Percentiles rank a stretch among this genome's conserved stretches.
Evolutionary conservation across 2,888 invertebrate species (phyloP).

Genomic region (Lamellibrachia columna): DNA sequence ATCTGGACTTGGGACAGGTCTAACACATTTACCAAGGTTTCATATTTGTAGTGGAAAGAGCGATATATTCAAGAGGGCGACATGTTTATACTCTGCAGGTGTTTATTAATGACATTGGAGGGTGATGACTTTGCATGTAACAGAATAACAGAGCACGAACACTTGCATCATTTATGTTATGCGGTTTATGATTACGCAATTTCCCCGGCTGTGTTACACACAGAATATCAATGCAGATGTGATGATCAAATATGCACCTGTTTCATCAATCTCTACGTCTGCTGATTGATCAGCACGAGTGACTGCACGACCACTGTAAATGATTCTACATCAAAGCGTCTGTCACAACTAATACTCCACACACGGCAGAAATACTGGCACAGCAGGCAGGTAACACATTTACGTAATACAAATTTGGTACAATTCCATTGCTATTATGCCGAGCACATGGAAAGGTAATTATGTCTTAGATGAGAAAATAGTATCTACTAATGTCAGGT

Average conservation of each 20-base stretch:
- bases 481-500: too few relatives aligned
- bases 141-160: not conserved
- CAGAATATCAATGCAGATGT: not conserved
- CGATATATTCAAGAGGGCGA: not conserved
- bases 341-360: too few relatives aligned
- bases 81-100: not conserved
- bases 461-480: too few relatives aligned
- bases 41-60: not conserved
- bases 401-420: too few relatives aligned
- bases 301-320: too few relatives aligned
- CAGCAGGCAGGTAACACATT: too few relatives aligned
- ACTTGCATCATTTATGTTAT: not conserved
- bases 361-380: too few relatives aligned
- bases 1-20: too few relatives aligned
- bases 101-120: not conserved
- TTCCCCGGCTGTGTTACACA: not conserved
- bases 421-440: too few relatives aligned
- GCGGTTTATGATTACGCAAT: not conserved
- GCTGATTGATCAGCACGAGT: too few relatives aligned
- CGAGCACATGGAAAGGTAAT: too few relatives aligned
- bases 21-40: not conserved
- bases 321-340: too few relatives aligned
- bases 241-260: not conserved
- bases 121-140: not conserved
- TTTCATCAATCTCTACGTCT: not conserved